Conservation (phyloP, 2,888 invertebrate species). For the Zygothrica quintamaculata region DNA sequence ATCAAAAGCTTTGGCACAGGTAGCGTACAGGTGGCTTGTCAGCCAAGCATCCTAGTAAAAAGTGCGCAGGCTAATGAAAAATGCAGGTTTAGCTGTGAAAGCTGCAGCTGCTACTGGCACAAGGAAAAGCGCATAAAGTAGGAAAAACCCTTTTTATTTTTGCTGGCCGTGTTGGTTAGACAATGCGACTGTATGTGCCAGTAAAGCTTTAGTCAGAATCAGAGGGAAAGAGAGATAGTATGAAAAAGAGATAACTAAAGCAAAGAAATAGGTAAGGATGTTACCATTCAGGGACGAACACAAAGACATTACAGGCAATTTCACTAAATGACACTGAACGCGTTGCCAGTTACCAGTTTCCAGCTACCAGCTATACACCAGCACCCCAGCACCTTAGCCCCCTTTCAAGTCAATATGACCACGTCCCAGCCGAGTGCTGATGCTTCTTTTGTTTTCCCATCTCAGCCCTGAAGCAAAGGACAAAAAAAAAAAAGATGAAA, state of each 20-base stretch:
- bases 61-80: conserved; percentile 69
- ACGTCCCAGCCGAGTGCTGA: conserved; percentile 30
- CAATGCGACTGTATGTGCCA: conserved; percentile 54
- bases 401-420: neutral
- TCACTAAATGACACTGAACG: conserved; percentile 68
- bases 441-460: conserved; percentile 58
- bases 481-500: too few relatives aligned
- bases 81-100: conserved; percentile 48
- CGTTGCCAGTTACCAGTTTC: conserved; percentile 12
- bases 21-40: conserved; percentile 51
- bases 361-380: neutral
- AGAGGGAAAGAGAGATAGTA: conserved; percentile 2
- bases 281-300: conserved; percentile 53
- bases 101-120: conserved; percentile 50
- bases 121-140: conserved; percentile 59
- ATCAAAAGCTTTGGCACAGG: conserved; percentile 37
- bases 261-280: conserved; percentile 30
- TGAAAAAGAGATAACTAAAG: neutral
- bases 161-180: conserved; percentile 51
- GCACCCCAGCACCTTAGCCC: neutral
- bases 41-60: conserved; percentile 36
- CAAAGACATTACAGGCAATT: conserved; percentile 64
- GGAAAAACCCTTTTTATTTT: conserved; percentile 33
- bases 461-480: conserved; percentile 47
- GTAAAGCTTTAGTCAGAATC: neutral